Evolutionary conservation across 2,797 vertebrate genomes (phyloP), one percentile per base, ranked within the genome.

Genomic region (Phoxinus dragarum): DNA sequence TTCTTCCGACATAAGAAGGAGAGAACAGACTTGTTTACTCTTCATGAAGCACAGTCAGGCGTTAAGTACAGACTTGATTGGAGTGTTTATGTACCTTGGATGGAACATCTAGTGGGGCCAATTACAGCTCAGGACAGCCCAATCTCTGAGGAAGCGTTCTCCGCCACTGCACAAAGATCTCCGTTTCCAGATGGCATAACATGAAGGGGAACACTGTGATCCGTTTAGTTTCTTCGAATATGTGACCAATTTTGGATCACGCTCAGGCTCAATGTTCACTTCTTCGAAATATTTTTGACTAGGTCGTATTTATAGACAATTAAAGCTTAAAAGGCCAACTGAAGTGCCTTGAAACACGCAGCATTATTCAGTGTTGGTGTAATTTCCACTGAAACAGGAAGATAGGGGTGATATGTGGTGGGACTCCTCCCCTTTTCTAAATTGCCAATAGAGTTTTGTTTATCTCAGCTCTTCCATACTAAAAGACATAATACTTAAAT

Each of bases 71-170:
- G 56, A 59, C 73, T 40, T 75, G 61, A 84, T 79, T 21, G 23
- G 49, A 47, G 61, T 84, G 74, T 66, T 75, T 88, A 84, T 78
- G 84, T 67, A 84, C 74, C 79, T 68, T 9, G 4, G 52, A 66
- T 9, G 4, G 52, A 66, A 82, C 42, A 52, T 80, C 75, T 56
- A 86, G 21, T 52, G 86, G 54, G 88, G 81, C 88, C 82, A 89
- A 86, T 88, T 88, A 88, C 42, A 69, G 40, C 73, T 44, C 31
- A 23, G 67, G 36, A n/a, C 23, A 27, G 56, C 34, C 8, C 74
- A 74, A 38, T 81, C 84, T 87, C 84, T 34, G 8, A 69, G 84
- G 67, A 54, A 76, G 36, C 16, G 4, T 72, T 80, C 52, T 54
- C 61, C 42, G 19, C n/a, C 17, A 40, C 42, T 81, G 78, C 64